These are phyloP conservation scores for Scolopax mira DNA, from an alignment of 2,113 vertebrate genomes.

Conservation along the genomic window DNA sequence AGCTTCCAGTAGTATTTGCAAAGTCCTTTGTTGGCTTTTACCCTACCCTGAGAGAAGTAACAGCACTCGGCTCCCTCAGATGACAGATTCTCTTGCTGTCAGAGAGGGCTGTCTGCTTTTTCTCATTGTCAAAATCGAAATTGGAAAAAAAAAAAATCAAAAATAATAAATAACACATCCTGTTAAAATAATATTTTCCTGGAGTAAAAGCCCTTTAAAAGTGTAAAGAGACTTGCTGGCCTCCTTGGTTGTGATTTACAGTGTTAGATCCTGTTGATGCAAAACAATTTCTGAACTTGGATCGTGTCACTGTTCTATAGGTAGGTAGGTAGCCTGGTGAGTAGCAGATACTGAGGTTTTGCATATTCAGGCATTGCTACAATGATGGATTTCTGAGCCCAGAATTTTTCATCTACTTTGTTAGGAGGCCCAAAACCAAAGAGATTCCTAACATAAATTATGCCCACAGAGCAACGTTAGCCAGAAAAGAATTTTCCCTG, in stretches of 20 bases:
- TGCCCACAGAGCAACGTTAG: not conserved
- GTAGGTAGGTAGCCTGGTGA: constrained; percentile 37
- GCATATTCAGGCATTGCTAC: not conserved
- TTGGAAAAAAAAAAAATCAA: not conserved
- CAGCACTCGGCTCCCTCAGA: not conserved
- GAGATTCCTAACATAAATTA: not conserved
- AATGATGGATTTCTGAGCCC: constrained; percentile 23
- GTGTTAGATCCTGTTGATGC: not conserved
- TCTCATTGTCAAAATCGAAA: not conserved
- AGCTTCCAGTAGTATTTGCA: not conserved
- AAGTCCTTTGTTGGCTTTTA: not conserved
- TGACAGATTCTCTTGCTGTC: not conserved
- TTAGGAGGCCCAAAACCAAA: not conserved
- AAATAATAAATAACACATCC: not conserved
- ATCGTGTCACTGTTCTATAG: not conserved
- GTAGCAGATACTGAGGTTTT: constrained; percentile 31
- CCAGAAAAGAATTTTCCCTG: not conserved
- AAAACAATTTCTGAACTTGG: constrained; percentile 23
- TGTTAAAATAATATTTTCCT: not conserved
- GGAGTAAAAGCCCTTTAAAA: not conserved
- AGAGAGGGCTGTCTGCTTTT: not conserved
- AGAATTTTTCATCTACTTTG: constrained; percentile 34
- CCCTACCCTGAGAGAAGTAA: not conserved
- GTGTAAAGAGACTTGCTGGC: not conserved
- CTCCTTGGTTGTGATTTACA: constrained; percentile 10